Evolutionary conservation across 2,888 invertebrate genomes (phyloP).

Genomic region (Nemapogon koenigi): DNA sequence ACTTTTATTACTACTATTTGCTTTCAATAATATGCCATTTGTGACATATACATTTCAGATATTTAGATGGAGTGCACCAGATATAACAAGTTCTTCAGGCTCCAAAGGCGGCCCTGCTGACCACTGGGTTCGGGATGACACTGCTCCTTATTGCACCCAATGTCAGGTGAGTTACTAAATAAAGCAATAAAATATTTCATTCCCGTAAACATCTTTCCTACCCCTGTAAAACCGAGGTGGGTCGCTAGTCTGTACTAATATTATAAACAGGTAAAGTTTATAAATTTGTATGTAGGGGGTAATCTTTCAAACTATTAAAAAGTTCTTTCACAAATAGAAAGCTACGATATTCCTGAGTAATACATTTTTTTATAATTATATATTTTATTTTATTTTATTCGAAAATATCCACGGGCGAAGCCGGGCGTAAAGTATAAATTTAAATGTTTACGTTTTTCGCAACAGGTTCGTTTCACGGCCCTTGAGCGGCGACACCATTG

Average conservation of each 20-base stretch:
- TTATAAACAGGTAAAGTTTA: too few relatives aligned
- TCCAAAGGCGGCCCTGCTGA: constrained; percentile 84
- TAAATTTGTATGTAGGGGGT: too few relatives aligned
- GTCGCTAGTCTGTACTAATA: too few relatives aligned
- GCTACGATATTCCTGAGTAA: too few relatives aligned
- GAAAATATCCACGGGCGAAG: too few relatives aligned
- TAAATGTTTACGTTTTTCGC: too few relatives aligned
- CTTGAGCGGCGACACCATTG: constrained; percentile 97
- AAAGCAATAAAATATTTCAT: too few relatives aligned
- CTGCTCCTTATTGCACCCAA: constrained; percentile 87
- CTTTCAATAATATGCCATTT: too few relatives aligned
- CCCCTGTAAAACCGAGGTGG: neutral
- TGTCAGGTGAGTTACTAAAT: constrained; percentile 78
- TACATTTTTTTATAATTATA: too few relatives aligned
- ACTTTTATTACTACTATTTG: neutral
- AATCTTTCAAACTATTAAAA: neutral
- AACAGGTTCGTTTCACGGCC: constrained; percentile 78
- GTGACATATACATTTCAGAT: constrained; percentile 46
- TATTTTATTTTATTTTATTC: too few relatives aligned
- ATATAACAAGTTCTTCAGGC: constrained; percentile 63
- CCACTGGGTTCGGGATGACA: constrained; percentile 97
- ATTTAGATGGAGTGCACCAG: constrained; percentile 94
- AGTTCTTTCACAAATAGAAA: neutral
- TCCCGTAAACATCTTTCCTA: too few relatives aligned
- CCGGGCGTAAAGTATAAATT: too few relatives aligned